Conservation (phyloP, 2,113 vertebrate genomes). For the Mormyrus iriodes region DNA sequence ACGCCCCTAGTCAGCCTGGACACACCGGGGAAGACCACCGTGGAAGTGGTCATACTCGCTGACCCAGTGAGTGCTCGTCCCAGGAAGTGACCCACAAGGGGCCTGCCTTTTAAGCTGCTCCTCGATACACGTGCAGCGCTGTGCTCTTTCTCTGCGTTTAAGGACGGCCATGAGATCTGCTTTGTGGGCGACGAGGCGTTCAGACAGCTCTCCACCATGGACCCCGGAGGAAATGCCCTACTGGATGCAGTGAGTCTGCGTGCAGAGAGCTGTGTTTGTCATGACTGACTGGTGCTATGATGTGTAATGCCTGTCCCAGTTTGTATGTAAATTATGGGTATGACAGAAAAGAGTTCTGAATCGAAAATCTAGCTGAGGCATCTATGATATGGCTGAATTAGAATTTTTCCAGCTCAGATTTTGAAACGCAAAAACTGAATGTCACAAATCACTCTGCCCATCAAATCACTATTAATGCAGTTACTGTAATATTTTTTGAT, state of each 20-base stretch:
- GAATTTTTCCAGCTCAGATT: neutral
- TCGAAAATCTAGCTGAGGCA: neutral
- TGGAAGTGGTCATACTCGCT: constrained; percentile 88
- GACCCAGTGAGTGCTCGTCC: constrained; percentile 78
- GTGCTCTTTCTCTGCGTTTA: neutral
- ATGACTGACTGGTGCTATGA: neutral
- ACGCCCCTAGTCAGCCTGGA: constrained; percentile 88
- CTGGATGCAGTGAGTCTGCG: constrained; percentile 72
- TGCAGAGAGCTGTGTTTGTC: neutral
- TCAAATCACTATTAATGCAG: neutral
- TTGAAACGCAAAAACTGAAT: neutral
- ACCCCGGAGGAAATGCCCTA: constrained; percentile 70
- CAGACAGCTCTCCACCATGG: constrained; percentile 77
- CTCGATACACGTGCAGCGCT: neutral
- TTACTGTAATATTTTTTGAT: neutral
- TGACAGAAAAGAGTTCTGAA: neutral
- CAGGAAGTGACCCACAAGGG: neutral
- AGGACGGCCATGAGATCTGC: constrained; percentile 95
- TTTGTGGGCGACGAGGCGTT: constrained; percentile 93
- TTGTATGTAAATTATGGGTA: neutral
- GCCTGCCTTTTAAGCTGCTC: neutral
- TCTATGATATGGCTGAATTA: neutral
- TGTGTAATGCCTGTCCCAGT: neutral
- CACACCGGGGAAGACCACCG: constrained; percentile 92
- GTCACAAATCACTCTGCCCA: neutral